Evolutionary conservation across 2,113 vertebrate genomes (phyloP), one percentile per base, ranked within the genome.

Genomic region (Colistium nudipinnis): DNA sequence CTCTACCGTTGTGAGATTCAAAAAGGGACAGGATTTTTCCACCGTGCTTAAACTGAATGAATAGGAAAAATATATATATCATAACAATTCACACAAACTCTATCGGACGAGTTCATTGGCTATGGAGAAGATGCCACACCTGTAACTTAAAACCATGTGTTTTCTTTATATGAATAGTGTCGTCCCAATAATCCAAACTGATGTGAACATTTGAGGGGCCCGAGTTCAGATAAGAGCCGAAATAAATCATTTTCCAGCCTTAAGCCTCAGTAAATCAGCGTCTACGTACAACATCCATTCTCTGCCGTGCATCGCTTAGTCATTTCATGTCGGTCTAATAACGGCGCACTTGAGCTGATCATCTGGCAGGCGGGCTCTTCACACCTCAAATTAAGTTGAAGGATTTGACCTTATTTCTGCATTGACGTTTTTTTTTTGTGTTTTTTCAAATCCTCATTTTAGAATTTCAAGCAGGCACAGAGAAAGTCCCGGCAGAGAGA

Each of bases 371-470:
- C 47, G 38, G 0, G 49, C 11, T 56, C 59, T 49, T 64, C 53
- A 68, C 47, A 52, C 25, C 38, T 77, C 22, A 64, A 84, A 87
- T 66, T 24, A 62, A 14, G 0, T 68, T 47, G 53, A 38, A 54
- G 27, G 28, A 49, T 24, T 66, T 44, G 10, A 44, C 28, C 11
- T 55, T 53, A 8, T 51, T 55, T 54, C 28, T 13, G 20, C 27
- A 25, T 31, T 38, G 13, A 36, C 28, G 5, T 0, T 28, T 74
- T 36, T 54, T 24, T 54, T 31, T 30, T 33, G 5, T 0, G 22
- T 74, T 36, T 54, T 24, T 54, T 31, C 2, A 49, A 55, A 61
- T 60, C 20, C 45, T 55, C 27, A 2, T 54, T 66, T 69, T n/a
- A 1, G 5, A 57, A 73, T 74, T 59, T 63, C 30, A 43, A 57